Conservation (phyloP, 2,888 invertebrate genomes). For the Tuta absoluta region DNA sequence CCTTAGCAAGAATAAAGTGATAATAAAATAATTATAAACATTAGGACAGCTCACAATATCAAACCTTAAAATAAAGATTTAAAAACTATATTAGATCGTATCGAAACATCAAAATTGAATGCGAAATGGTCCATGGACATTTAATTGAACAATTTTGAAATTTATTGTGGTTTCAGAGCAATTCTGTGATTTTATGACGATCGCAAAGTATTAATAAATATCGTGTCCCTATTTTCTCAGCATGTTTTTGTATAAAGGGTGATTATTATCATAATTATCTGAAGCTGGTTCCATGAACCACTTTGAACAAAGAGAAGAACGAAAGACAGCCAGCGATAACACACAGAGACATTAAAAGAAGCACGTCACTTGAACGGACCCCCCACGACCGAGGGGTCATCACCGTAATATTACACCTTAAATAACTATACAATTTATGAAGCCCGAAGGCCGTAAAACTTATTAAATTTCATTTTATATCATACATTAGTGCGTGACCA, state of each 20-base stretch:
- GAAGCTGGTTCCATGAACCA: constrained; percentile 42
- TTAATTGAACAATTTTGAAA: neutral
- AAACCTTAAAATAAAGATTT: constrained; percentile 59
- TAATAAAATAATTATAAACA: constrained; percentile 35
- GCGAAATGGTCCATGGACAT: constrained; percentile 48
- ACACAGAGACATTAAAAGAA: constrained; percentile 28
- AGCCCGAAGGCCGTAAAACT: constrained; percentile 63
- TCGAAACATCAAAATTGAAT: constrained; percentile 55
- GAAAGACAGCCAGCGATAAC: constrained; percentile 24
- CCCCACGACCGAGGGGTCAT: constrained; percentile 31
- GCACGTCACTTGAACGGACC: constrained; percentile 19
- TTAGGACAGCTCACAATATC: constrained; percentile 69
- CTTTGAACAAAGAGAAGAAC: constrained; percentile 31
- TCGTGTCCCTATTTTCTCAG: neutral
- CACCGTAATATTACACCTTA: constrained; percentile 67
- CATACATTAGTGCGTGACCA: constrained; percentile 65
- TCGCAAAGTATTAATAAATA: no score
- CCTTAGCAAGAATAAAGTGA: constrained; percentile 26
- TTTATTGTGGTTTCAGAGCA: no score
- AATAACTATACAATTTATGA: constrained; percentile 72
- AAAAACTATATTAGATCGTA: constrained; percentile 46
- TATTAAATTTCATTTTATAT: constrained; percentile 65
- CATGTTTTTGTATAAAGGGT: no score
- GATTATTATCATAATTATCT: no score
- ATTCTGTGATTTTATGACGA: no score